Percentiles rank a stretch among this genome's conserved stretches.
Evolutionary conservation across 35 echinoderm and acorn worm species (phyloP).

Genomic region (Heliocidaris tuberculata): DNA sequence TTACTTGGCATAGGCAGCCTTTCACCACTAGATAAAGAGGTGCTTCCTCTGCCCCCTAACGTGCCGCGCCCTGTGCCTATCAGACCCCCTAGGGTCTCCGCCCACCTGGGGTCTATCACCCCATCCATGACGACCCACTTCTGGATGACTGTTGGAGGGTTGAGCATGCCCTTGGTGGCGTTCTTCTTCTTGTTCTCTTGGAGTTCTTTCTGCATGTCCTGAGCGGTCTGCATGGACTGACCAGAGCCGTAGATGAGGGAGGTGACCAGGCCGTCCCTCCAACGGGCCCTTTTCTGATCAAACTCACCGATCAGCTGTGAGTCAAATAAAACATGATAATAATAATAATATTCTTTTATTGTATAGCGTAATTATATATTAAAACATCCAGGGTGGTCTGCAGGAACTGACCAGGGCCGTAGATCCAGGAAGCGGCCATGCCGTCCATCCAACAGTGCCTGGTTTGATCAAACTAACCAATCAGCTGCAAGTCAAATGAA

Average conservation of each 20-base stretch:
- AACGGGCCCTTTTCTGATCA: slow-evolving; percentile 35
- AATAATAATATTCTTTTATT: background rate
- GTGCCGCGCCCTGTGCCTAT: slow-evolving; percentile 39
- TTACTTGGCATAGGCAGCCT: slow-evolving; percentile 67
- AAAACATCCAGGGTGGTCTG: too few species aligned
- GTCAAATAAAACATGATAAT: too few species aligned
- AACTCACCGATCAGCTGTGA: slow-evolving; percentile 72
- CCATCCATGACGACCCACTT: slow-evolving; percentile 92
- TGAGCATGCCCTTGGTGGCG: slow-evolving; percentile 69
- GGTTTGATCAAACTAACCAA: too few species aligned
- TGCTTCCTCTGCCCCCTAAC: slow-evolving; percentile 17
- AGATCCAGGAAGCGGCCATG: too few species aligned
- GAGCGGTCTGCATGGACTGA: slow-evolving; percentile 53
- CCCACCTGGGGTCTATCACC: slow-evolving; percentile 48
- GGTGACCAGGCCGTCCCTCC: slow-evolving; percentile 71
- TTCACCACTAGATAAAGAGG: slow-evolving; percentile 66
- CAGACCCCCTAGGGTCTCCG: slow-evolving; percentile 50
- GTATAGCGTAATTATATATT: background rate
- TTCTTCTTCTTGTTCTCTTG: slow-evolving; percentile 76
- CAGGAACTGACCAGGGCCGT: too few species aligned
- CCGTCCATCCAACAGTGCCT: too few species aligned
- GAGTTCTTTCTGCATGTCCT: slow-evolving; percentile 57
- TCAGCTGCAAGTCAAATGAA: too few species aligned
- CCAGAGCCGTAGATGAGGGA: slow-evolving; percentile 59
- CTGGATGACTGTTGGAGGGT: slow-evolving; percentile 80